Percentiles rank a stretch among this genome's conserved stretches.
These are phyloP conservation scores for Tyrannus savana DNA, from an alignment of 2,113 vertebrate genomes.

Conservation along the genomic window DNA sequence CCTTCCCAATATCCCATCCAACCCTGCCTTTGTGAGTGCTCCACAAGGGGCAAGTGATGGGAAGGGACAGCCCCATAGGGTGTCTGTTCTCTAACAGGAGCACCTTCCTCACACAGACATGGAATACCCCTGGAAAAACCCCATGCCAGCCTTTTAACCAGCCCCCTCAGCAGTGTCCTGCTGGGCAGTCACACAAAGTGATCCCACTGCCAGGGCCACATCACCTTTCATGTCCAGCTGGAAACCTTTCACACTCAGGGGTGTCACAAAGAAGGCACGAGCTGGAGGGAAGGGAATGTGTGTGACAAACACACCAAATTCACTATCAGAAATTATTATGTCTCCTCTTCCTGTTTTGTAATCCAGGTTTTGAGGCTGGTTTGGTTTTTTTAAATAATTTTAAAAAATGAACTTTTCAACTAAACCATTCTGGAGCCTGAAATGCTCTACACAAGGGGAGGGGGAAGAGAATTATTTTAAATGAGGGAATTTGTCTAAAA, in stretches of 20 bases:
- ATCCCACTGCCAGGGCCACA: accelerated
- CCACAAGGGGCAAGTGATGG: neutral
- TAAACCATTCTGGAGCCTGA: neutral
- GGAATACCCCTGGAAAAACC: neutral
- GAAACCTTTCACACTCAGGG: neutral
- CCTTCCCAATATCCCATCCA: neutral
- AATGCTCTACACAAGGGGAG: neutral
- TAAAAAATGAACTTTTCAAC: neutral
- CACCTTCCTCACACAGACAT: too few relatives aligned
- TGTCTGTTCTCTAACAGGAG: too few relatives aligned
- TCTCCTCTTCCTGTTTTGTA: neutral
- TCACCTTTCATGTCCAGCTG: neutral
- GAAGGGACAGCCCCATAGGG: neutral
- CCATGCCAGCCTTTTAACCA: accelerated
- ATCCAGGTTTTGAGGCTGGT: neutral
- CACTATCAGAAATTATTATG: neutral
- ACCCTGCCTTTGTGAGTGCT: neutral
- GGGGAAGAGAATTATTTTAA: neutral
- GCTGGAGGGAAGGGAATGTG: neutral
- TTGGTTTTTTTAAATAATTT: neutral
- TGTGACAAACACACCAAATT: neutral
- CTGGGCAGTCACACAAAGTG: too few relatives aligned
- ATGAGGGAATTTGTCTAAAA: neutral
- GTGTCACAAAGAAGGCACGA: neutral
- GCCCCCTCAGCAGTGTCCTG: accelerated